These are phyloP conservation scores for Drosophila neocordata DNA, from an alignment of 1,140 invertebrate species.

Conservation along the genomic window DNA sequence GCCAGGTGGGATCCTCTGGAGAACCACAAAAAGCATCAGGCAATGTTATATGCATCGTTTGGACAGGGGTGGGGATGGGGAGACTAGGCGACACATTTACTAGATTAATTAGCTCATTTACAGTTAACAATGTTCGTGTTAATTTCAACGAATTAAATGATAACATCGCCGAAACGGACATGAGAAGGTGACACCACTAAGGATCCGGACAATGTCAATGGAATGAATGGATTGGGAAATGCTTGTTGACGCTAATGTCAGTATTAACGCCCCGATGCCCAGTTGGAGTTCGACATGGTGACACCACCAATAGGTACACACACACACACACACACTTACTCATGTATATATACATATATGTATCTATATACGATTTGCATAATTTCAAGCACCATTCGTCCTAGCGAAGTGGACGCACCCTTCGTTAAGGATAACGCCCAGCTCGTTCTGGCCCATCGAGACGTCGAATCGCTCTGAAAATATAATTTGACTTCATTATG, in stretches of 20 bases:
- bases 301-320: constrained; percentile 3
- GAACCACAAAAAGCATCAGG: constrained; percentile 71
- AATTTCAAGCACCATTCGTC: constrained; percentile 53
- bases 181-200: constrained; percentile 17
- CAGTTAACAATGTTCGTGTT: constrained; percentile 82
- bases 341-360: not conserved
- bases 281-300: constrained; percentile 24
- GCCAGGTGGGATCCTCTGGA: constrained; percentile 62
- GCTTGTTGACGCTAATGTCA: constrained; percentile 73
- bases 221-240: constrained; percentile 55
- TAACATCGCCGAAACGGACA: constrained; percentile 54
- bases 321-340: not conserved
- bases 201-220: constrained; percentile 44
- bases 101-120: constrained; percentile 83
- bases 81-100: constrained; percentile 63
- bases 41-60: constrained; percentile 17
- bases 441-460: constrained; percentile 45
- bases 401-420: constrained; percentile 40
- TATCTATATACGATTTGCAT: constrained; percentile 61
- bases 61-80: constrained; percentile 11
- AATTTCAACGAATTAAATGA: constrained; percentile 82
- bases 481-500: constrained; percentile 81
- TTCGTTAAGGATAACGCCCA: constrained; percentile 50
- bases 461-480: constrained; percentile 18
- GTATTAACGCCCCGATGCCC: constrained; percentile 61